These are phyloP conservation scores for Catharus bicknelli DNA, from an alignment of 2,113 vertebrate species.

Conservation along the genomic window DNA sequence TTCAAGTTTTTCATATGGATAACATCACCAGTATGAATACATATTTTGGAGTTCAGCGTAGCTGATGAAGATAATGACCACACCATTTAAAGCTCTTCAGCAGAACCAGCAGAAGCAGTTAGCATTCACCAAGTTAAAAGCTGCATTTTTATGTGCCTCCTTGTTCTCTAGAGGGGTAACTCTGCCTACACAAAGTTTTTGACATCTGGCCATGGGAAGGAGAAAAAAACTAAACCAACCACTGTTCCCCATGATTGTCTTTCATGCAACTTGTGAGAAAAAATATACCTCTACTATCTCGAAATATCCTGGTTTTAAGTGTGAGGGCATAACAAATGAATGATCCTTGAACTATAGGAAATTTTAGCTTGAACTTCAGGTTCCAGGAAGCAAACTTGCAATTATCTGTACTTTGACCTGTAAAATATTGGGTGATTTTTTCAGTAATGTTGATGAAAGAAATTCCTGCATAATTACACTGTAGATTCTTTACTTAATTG, in stretches of 20 bases:
- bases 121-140: neutral
- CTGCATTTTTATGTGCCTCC: accelerated
- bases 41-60: neutral
- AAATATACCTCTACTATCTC: neutral
- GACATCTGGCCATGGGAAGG: neutral
- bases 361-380: neutral
- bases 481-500: neutral
- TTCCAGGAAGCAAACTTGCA: neutral
- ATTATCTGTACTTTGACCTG: neutral
- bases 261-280: neutral
- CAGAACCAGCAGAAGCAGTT: neutral
- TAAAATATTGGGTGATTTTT: neutral
- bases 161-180: neutral
- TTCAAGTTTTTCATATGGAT: neutral
- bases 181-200: neutral
- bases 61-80: neutral
- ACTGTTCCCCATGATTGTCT: neutral
- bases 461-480: neutral
- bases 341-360: neutral
- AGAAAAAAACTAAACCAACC: accelerated
- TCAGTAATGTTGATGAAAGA: neutral
- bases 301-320: neutral
- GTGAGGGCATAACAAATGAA: neutral
- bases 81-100: neutral
- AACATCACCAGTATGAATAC: neutral